Evolutionary conservation across 2,797 vertebrate species (phyloP).

Genomic region (Zonotrichia albicollis): DNA sequence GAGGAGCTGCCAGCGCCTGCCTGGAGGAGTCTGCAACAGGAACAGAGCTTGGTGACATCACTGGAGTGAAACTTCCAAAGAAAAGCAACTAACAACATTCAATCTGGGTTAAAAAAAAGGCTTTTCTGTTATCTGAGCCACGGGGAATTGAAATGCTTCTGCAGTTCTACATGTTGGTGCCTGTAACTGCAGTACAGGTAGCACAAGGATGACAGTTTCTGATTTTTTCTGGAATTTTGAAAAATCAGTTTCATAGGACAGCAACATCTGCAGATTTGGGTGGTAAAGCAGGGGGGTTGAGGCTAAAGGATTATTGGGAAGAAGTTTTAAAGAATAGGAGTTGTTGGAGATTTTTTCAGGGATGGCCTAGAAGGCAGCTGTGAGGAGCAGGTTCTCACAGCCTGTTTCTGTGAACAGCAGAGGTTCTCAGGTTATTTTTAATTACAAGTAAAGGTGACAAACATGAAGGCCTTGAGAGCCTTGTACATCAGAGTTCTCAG

Average conservation of each 20-base stretch:
- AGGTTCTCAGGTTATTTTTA: too few relatives aligned
- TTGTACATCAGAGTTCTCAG: too few relatives aligned
- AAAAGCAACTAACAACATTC: background rate
- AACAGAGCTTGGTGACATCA: background rate
- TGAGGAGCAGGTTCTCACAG: too few relatives aligned
- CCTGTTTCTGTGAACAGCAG: too few relatives aligned
- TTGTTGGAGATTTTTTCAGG: too few relatives aligned
- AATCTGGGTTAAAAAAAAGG: background rate
- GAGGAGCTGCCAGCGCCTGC: slow-evolving; percentile 90
- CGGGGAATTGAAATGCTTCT: background rate
- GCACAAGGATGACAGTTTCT: background rate
- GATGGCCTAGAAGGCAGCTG: too few relatives aligned
- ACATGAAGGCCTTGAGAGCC: too few relatives aligned
- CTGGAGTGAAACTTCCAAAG: background rate
- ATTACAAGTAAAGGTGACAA: too few relatives aligned
- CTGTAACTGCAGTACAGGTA: rapidly evolving
- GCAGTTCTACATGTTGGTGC: background rate
- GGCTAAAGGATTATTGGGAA: background rate
- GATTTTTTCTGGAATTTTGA: background rate
- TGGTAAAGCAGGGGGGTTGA: background rate
- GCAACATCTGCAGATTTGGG: background rate
- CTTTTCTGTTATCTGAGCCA: background rate
- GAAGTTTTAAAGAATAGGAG: rapidly evolving
- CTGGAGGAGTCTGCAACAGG: slow-evolving; percentile 86
- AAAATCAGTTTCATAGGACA: background rate